These are phyloP conservation scores for Spialia ferax DNA, from an alignment of 2,888 invertebrate species.

Conservation along the genomic window DNA sequence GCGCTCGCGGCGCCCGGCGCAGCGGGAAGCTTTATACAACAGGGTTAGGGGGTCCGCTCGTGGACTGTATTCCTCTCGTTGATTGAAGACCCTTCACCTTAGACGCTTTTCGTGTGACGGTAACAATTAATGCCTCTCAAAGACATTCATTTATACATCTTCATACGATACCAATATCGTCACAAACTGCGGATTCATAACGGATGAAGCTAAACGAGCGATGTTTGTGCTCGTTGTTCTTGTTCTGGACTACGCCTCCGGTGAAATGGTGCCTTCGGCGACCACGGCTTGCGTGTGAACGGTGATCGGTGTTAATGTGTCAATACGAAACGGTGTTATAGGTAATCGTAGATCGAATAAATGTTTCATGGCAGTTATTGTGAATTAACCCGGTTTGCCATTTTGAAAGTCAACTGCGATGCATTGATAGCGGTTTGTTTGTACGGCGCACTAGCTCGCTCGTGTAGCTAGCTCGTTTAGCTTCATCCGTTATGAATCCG, in stretches of 20 bases:
- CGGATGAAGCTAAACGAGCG: background rate
- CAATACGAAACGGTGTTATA: background rate
- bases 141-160: background rate
- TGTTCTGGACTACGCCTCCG: background rate
- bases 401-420: background rate
- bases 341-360: background rate
- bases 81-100: background rate
- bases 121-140: background rate
- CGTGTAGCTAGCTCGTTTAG: background rate
- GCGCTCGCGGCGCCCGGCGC: conserved; percentile 40
- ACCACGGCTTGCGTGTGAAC: background rate
- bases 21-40: conserved; percentile 37
- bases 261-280: background rate
- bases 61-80: background rate
- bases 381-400: background rate
- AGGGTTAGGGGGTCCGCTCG: conserved; percentile 17
- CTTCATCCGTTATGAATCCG: background rate
- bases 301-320: background rate
- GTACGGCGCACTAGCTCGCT: background rate
- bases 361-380: background rate
- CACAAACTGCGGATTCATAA: background rate
- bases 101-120: background rate
- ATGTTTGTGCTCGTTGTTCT: background rate
- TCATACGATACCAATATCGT: background rate
- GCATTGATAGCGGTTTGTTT: background rate